phyloP scores from a whole-genome alignment of 2,888 invertebrate genomes.

The Platycheirus rosarum region DNA sequence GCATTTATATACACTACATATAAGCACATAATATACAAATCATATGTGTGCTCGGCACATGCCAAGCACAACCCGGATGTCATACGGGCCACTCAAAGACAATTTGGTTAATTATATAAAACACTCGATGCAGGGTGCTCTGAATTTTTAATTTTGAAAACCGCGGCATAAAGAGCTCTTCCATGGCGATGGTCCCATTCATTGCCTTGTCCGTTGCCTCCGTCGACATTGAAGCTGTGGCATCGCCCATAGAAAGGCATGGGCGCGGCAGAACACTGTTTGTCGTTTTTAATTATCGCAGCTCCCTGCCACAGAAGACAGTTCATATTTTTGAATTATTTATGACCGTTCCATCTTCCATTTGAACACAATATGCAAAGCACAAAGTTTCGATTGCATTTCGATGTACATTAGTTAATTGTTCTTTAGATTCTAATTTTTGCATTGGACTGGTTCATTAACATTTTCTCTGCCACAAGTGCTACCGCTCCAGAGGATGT shows the following conservation, averaged over 20 bases:
- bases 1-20: neutral
- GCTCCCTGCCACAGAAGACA: constrained; percentile 21
- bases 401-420: constrained; percentile 67
- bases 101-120: constrained; percentile 72
- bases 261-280: constrained; percentile 45
- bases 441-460: constrained; percentile 12
- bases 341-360: constrained; percentile 51
- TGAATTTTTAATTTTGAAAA: constrained; percentile 55
- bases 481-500: constrained; percentile 40
- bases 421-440: constrained; percentile 58
- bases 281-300: constrained; percentile 63
- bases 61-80: constrained; percentile 71
- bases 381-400: constrained; percentile 57
- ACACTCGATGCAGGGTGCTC: constrained; percentile 65
- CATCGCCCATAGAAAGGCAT: constrained; percentile 39
- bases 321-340: constrained; percentile 62
- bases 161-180: constrained; percentile 31
- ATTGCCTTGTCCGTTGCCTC: constrained; percentile 12
- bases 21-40: neutral
- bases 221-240: neutral
- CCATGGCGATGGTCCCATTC: constrained; percentile 53
- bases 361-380: constrained; percentile 56
- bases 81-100: constrained; percentile 67
- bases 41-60: constrained; percentile 56
- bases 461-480: constrained; percentile 18